Evolutionary conservation across 2,888 invertebrate genomes (phyloP), one percentile per base, ranked within the genome.

Genomic region (Prionchulus punctatus): DNA sequence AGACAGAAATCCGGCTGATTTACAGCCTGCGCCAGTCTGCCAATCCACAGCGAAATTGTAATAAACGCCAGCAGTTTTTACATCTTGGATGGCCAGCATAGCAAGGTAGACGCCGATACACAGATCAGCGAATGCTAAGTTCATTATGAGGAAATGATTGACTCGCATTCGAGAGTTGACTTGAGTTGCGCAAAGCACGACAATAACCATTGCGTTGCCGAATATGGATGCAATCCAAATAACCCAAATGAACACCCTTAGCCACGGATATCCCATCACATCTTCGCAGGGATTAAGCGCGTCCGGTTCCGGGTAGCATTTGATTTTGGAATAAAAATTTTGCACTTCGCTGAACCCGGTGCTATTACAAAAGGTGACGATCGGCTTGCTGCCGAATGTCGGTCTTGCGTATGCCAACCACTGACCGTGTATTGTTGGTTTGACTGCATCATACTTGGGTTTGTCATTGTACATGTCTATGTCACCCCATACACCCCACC

Each of bases 181-280:
- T n/a, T 15, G 26, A n/a, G n/a, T n/a, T 3, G 64, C 58, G 21
- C 54, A 58, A 55, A 92, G 79, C 50, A 96, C 91, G 69, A 91
- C 86, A 18, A 92, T 88, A 12, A 94, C 92, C 0, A 86, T 86
- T 48, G 90, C 91, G 73, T 96, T 96, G 61, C 96, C 96, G 53
- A 94, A 79, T 77, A 96, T 82, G 43, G 94, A 91, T 65, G 92
- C 78, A 57, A 94, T 80, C 74, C 94, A 94, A 47, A 96, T 91
- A 21, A 90, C 83, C 94, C 96, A 96, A 53, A 94, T 90, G 26
- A 92, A 91, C 91, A 92, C 45, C 91, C 86, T 79, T 1, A 86
- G 75, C 81, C 83, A 84, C n/a, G n/a, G n/a, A n/a, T n/a, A n/a
- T n/a, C n/a, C n/a, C 83, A 88, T 86, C 57, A 88, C 85, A 70